phyloP scores from a whole-genome alignment of 2,113 vertebrate genomes.

The Alouatta palliata region DNA sequence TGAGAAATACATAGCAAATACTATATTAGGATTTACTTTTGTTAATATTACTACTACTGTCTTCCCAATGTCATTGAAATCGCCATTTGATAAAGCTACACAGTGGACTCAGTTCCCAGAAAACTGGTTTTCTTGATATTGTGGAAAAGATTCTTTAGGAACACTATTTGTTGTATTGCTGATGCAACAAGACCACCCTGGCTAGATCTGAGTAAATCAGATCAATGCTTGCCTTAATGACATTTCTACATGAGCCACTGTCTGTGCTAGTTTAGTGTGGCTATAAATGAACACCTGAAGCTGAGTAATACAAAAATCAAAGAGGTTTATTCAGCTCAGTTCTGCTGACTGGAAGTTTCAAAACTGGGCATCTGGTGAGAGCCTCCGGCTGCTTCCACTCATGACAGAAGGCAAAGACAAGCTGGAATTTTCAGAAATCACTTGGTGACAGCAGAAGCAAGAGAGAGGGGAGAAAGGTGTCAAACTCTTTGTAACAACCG shows the following conservation, averaged over 20 bases:
- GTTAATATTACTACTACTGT: not conserved
- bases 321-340: not conserved
- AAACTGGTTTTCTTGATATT: not conserved
- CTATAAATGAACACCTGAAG: not conserved
- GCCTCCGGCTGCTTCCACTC: not conserved
- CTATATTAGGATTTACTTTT: not conserved
- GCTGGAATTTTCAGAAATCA: not conserved
- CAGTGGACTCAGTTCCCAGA: no score
- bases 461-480: not conserved
- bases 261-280: not conserved
- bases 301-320: not conserved
- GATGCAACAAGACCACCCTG: not conserved
- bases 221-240: not conserved
- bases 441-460: not conserved
- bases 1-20: not conserved
- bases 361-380: not conserved
- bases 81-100: not conserved
- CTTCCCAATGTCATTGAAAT: not conserved
- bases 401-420: not conserved
- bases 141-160: not conserved
- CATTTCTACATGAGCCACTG: not conserved
- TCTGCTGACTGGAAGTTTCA: not conserved
- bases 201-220: not conserved
- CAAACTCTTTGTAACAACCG: not conserved
- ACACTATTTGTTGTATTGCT: not conserved